Percentiles rank a stretch among this genome's conserved stretches.
phyloP scores from a whole-genome alignment of 1,140 invertebrate genomes.

The Platyura marginata region DNA sequence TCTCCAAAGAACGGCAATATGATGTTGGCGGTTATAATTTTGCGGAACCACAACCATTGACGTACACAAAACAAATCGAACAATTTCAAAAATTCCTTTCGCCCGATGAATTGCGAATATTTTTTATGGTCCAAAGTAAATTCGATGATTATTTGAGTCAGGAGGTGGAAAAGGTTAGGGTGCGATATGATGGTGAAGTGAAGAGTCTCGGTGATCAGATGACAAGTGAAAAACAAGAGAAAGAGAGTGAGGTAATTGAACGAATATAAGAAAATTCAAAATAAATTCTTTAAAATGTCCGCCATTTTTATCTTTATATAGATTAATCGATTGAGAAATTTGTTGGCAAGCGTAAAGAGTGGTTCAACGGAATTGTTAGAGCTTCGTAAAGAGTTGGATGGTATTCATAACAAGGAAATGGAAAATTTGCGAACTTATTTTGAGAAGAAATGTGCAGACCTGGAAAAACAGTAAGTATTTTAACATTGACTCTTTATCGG shows the following conservation, averaged over 20 bases:
- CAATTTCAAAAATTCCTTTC: constrained; percentile 21
- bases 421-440: constrained; percentile 59
- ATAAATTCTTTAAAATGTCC: no score
- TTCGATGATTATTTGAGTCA: constrained; percentile 29
- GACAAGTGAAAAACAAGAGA: constrained; percentile 12
- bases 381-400: constrained; percentile 33
- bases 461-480: constrained; percentile 46
- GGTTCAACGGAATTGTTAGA: constrained; percentile 29
- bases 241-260: constrained; percentile 11
- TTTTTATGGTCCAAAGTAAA: constrained; percentile 25
- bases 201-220: constrained; percentile 25
- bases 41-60: constrained; percentile 5
- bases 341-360: constrained; percentile 28
- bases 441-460: constrained; percentile 52
- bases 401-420: constrained; percentile 49
- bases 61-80: constrained; percentile 22
- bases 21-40: constrained; percentile 20
- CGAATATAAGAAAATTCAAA: no score
- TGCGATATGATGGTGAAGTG: constrained; percentile 27
- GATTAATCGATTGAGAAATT: constrained; percentile 23
- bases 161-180: constrained; percentile 25
- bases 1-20: constrained; percentile 12
- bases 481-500: background rate
- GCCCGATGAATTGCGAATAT: constrained; percentile 26
- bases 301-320: no score